These are phyloP conservation scores for Conus betulinus DNA, from an alignment of 1,140 invertebrate genomes.

Conservation along the genomic window DNA sequence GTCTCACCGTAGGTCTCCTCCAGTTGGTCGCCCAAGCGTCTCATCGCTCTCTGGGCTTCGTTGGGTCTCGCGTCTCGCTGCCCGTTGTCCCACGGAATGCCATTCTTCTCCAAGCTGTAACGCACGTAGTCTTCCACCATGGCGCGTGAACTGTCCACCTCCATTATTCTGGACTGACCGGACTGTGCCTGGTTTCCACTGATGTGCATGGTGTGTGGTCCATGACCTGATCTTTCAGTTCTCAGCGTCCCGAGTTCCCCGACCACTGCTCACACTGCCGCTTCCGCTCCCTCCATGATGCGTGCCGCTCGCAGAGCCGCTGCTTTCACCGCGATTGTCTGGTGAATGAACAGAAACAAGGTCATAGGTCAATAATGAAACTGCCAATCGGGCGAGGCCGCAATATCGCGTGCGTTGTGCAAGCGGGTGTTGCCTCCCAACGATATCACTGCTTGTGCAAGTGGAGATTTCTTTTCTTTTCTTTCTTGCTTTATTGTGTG, in stretches of 20 bases:
- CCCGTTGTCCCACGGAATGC: conserved; percentile 43
- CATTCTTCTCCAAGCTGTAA: conserved; percentile 43
- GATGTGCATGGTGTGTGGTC: not conserved
- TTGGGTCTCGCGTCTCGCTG: conserved; percentile 33
- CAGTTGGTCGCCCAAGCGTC: conserved; percentile 72
- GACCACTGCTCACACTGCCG: not conserved
- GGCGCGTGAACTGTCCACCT: conserved; percentile 40
- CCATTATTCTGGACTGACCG: conserved; percentile 26
- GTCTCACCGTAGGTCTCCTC: conserved; percentile 67
- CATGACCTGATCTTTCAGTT: not conserved
- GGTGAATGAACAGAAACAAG: conserved; percentile 5
- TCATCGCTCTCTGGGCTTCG: conserved; percentile 54
- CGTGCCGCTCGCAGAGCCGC: not conserved
- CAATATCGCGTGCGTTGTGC: not conserved
- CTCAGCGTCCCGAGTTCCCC: not conserved
- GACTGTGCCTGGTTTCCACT: not conserved
- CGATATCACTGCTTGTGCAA: too few species aligned
- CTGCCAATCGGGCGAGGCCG: not conserved
- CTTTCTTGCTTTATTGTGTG: too few species aligned
- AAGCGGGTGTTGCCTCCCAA: too few species aligned
- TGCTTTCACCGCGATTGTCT: not conserved
- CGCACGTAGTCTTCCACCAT: conserved; percentile 49
- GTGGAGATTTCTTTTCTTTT: too few species aligned
- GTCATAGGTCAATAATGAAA: not conserved
- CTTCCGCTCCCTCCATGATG: not conserved